Evolutionary conservation across 92 coral and sea anemone species (phyloP), one percentile per base, ranked within the genome.

Genomic region (Porites evermanni): DNA sequence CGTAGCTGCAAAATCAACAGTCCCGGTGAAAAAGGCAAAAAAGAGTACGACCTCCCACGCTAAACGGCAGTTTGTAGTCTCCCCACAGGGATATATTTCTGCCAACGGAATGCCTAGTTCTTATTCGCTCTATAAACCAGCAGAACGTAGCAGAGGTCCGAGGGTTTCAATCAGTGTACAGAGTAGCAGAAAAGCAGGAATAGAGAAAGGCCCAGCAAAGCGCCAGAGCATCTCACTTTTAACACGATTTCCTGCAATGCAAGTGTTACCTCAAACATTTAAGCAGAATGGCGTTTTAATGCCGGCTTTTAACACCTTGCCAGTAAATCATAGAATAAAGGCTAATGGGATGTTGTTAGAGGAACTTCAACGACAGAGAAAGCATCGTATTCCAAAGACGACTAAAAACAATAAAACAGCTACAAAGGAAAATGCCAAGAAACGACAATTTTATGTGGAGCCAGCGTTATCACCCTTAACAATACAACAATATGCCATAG

Each of bases 241-340:
- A 38, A 83, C 86, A 0, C 87, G 98, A 66, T 64, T 97, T 18
- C 98, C 99, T 5, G 90, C 97, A 67, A 87, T 93, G 93, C 99
- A 95, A 74, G 98, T 95, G 29, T 74, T 97, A 18, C 98, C 98
- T 3, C 98, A 92, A 68, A 88, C 78, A 12, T 90, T 94, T 77
- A 84, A 90, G 18, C 98, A 94, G 80, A 84, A 94, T 77, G 98
- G 98, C 2, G 79, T 91, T 11, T 53, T 82, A 26, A 82, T 94
- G 53, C 98, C 98, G 11, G 83, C 92, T 52, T 93, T 93, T 73
- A 80, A 89, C 60, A 86, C 88, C 68, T 38, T 91, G 68, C 91
- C 93, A 4, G 70, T 91, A 52, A 91, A 91, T 67, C 82, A 85
- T 24, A 65, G 67, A 65, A 29, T 81, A 2, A 93, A 92, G 78